A percentile compares a stretch with the other conserved stretches of the same genome.
phyloP scores from a whole-genome alignment of 2,888 invertebrate genomes.

The Seira ritae region DNA sequence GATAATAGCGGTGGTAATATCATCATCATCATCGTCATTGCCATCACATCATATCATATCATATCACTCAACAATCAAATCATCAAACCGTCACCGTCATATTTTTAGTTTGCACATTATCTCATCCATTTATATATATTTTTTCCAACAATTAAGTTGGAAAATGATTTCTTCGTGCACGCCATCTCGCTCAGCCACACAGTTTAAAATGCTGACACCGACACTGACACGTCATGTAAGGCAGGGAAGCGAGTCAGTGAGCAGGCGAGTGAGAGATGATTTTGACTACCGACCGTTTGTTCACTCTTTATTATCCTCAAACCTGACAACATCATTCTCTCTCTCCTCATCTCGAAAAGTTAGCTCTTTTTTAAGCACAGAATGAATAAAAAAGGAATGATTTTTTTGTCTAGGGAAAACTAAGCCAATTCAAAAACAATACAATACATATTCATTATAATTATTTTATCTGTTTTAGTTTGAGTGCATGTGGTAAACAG shows the following conservation, averaged over 20 bases:
- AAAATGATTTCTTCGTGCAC: slow-evolving; percentile 59
- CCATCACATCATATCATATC: not conserved
- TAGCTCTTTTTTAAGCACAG: not conserved
- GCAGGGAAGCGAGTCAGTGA: slow-evolving; percentile 35
- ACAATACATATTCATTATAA: slow-evolving; percentile 12
- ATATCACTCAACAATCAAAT: slow-evolving; percentile 49
- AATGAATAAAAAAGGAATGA: slow-evolving; percentile 11
- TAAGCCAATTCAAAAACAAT: slow-evolving; percentile 1
- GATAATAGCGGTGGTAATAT: slow-evolving; percentile 21
- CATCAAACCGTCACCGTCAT: slow-evolving; percentile 64
- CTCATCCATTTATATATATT: slow-evolving; percentile 50
- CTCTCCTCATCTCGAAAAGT: slow-evolving; percentile 8
- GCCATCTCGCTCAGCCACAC: slow-evolving; percentile 41
- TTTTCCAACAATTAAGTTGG: slow-evolving; percentile 63
- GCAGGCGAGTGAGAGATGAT: slow-evolving; percentile 35
- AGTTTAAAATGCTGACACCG: not conserved
- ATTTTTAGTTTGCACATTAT: slow-evolving; percentile 54
- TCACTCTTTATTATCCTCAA: slow-evolving; percentile 25
- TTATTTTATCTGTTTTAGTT: slow-evolving; percentile 9
- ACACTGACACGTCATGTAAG: slow-evolving; percentile 60
- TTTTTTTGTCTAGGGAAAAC: not conserved
- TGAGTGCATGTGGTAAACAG: not conserved
- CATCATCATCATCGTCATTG: slow-evolving; percentile 25
- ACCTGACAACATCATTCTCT: slow-evolving; percentile 6
- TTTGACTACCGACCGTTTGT: slow-evolving; percentile 54